These are phyloP conservation scores for Peromyscus attwateri DNA, from an alignment of 2,797 vertebrate genomes.

Conservation along the genomic window DNA sequence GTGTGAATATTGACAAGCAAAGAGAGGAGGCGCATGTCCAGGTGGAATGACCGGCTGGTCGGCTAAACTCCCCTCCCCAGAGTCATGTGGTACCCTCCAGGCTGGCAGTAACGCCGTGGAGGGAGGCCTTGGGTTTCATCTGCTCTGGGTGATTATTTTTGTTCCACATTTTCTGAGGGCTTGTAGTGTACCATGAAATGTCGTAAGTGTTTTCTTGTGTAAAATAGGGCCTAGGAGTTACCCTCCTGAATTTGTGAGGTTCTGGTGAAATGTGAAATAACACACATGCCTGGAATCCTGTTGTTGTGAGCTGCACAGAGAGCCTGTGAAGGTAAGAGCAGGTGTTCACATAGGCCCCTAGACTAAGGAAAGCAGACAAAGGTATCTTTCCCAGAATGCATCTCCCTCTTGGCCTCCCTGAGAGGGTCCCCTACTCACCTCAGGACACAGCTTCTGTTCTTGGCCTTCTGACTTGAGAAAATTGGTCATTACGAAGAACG, in stretches of 20 bases:
- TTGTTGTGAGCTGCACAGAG: background rate
- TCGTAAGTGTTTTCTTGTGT: background rate
- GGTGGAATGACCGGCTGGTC: background rate
- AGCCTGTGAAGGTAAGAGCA: fast-evolving
- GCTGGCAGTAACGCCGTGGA: background rate
- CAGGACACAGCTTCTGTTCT: conserved; percentile 89
- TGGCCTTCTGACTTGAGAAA: conserved; percentile 91
- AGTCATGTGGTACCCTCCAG: background rate
- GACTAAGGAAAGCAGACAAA: background rate
- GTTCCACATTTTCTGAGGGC: background rate
- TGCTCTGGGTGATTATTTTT: background rate
- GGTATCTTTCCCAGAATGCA: background rate
- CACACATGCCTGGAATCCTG: background rate
- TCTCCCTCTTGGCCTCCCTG: background rate
- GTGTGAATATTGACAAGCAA: background rate
- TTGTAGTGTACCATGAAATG: background rate
- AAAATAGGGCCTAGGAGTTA: background rate
- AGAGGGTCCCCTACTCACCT: conserved; percentile 87
- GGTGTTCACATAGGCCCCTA: background rate
- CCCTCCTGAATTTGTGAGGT: background rate
- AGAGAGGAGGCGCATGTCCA: background rate
- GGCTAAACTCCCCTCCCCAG: background rate
- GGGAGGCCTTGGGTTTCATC: background rate
- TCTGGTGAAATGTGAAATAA: background rate
- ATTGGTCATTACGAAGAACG: conserved; percentile 95